A percentile compares a stretch with the other conserved stretches of the same genome.
These are phyloP conservation scores for Parnassius orleans DNA, from an alignment of 2,888 invertebrate genomes.

Conservation along the genomic window DNA sequence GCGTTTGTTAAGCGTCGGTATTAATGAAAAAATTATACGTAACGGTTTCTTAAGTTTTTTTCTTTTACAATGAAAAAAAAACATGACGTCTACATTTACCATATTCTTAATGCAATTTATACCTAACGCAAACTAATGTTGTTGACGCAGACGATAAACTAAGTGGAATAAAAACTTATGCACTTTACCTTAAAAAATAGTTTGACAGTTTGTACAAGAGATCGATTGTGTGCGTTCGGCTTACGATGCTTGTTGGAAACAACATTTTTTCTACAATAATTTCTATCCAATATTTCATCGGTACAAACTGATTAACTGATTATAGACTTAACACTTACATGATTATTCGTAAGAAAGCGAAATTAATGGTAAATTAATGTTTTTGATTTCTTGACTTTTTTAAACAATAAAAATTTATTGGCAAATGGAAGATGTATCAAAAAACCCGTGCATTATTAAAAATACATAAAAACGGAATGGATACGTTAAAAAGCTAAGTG, in stretches of 20 bases:
- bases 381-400: too few species aligned
- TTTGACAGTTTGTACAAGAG: conserved; percentile 48
- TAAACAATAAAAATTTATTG: not conserved
- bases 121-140: conserved; percentile 18
- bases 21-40: not conserved
- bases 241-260: conserved; percentile 12
- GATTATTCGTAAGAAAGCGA: too few species aligned
- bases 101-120: not conserved
- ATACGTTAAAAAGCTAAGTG: conserved; percentile 14
- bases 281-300: too few species aligned
- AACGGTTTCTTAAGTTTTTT: too few species aligned
- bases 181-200: conserved; percentile 42
- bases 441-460: not conserved
- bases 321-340: too few species aligned
- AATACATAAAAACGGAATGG: conserved; percentile 8
- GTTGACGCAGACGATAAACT: conserved; percentile 28
- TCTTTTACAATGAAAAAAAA: not conserved
- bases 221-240: conserved; percentile 57
- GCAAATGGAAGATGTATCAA: conserved; percentile 2
- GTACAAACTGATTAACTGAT: too few species aligned
- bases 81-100: not conserved
- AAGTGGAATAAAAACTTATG: conserved; percentile 37
- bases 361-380: too few species aligned
- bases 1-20: conserved; percentile 1
- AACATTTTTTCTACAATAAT: not conserved